A percentile compares a stretch with the other conserved stretches of the same genome.
Conservation (phyloP, 2,888 invertebrate species). For the Anarsia innoxiella region DNA sequence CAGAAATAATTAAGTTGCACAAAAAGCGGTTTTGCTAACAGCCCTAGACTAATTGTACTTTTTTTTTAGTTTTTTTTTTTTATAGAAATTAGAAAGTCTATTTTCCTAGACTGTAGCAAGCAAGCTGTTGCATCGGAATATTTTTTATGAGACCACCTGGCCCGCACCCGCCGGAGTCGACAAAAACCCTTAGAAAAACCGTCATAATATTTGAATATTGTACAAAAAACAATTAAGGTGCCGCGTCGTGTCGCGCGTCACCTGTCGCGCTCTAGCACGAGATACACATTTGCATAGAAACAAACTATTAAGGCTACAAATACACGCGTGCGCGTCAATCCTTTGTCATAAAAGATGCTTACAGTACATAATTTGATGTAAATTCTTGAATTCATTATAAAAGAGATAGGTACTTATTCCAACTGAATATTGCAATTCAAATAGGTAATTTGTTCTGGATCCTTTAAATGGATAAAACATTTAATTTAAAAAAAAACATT, state of each 20-base stretch:
- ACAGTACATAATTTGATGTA: no score
- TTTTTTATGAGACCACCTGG: constrained; percentile 69
- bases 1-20: no score
- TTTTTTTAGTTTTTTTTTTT: no score
- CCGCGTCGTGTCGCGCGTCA: constrained; percentile 68
- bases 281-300: constrained; percentile 71
- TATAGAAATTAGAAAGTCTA: constrained; percentile 7
- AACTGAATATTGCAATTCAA: no score
- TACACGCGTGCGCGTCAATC: constrained; percentile 16
- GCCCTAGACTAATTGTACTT: no score
- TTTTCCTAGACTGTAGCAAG: constrained; percentile 20
- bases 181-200: constrained; percentile 60
- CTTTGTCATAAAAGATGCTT: no score
- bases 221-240: constrained; percentile 73
- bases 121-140: constrained; percentile 57
- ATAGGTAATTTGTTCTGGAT: no score
- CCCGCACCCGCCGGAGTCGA: constrained; percentile 61
- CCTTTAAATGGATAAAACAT: no score
- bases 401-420: no score
- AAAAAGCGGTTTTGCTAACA: no score
- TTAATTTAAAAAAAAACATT: no score
- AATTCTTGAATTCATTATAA: no score
- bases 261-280: constrained; percentile 72
- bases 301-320: constrained; percentile 43
- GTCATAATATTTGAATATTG: constrained; percentile 74